These are phyloP conservation scores for Bradypodion pumilum DNA, from an alignment of 2,797 vertebrate species.

Conservation along the genomic window DNA sequence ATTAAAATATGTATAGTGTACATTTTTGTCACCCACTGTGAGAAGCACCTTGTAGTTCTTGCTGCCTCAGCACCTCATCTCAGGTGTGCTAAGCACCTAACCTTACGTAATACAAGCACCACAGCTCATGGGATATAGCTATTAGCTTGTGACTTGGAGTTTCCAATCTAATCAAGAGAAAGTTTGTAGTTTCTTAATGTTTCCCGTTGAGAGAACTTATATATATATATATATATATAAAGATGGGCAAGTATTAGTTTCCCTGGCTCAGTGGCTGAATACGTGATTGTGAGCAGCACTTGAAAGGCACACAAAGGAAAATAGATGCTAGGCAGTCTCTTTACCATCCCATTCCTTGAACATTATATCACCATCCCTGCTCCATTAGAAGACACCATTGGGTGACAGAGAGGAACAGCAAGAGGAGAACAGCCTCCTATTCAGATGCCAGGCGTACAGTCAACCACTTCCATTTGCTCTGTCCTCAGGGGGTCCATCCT, in stretches of 20 bases:
- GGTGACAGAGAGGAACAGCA: conserved; percentile 64
- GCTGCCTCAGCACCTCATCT: not conserved
- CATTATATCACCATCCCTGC: conserved; percentile 43
- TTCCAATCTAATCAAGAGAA: conserved; percentile 15
- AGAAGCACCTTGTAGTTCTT: not conserved
- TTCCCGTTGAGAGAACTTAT: conserved; percentile 13
- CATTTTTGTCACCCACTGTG: too few species aligned
- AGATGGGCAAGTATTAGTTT: conserved; percentile 15
- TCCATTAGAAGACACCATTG: conserved; percentile 66
- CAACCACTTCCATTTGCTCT: conserved; percentile 64
- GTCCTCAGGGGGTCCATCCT: conserved; percentile 71
- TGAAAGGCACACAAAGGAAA: conserved; percentile 43
- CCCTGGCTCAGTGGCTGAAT: conserved; percentile 43
- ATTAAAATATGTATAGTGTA: too few species aligned
- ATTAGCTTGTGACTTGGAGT: not conserved
- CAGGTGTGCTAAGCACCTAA: not conserved
- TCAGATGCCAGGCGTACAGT: conserved; percentile 58
- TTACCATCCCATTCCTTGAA: conserved; percentile 55
- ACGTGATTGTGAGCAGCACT: conserved; percentile 26
- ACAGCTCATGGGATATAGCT: not conserved
- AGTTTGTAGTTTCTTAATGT: conserved; percentile 33
- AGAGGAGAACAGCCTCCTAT: conserved; percentile 55
- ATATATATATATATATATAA: too few species aligned
- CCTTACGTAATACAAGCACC: not conserved
- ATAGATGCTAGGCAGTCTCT: conserved; percentile 48